Evolutionary conservation across 2,888 invertebrate genomes (phyloP).

Genomic region (Trissonchulus latispiculum): DNA sequence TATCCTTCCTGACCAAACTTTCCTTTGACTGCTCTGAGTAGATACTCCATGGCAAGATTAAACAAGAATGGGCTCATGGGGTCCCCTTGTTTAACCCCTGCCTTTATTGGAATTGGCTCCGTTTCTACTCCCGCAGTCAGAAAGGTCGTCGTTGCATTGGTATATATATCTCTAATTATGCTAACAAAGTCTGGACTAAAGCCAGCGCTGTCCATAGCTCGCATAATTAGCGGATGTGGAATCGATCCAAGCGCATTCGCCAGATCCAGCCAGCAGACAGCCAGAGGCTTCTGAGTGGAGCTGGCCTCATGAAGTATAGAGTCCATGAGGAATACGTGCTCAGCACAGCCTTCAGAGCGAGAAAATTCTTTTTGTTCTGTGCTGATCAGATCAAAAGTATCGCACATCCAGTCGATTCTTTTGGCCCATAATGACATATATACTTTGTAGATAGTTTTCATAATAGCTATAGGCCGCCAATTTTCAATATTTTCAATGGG

Average conservation of each 20-base stretch:
- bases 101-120: slow-evolving; percentile 26
- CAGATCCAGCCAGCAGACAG: slow-evolving; percentile 44
- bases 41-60: slow-evolving; percentile 38
- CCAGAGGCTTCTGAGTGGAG: slow-evolving; percentile 19
- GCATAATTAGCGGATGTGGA: slow-evolving; percentile 33
- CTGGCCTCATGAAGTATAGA: slow-evolving; percentile 23
- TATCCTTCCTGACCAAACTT: neutral
- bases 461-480: no score
- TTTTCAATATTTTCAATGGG: no score
- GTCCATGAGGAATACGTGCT: no score
- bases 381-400: no score
- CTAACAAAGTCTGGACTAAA: neutral
- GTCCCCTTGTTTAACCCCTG: slow-evolving; percentile 41
- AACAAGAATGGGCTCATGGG: slow-evolving; percentile 42
- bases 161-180: slow-evolving; percentile 19
- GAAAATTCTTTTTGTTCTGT: no score
- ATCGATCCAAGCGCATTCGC: slow-evolving; percentile 45
- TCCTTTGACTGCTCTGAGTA: slow-evolving; percentile 23
- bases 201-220: slow-evolving; percentile 12
- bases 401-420: no score
- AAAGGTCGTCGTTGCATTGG: slow-evolving; percentile 9
- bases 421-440: no score
- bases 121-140: slow-evolving; percentile 20
- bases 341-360: no score
- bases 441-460: no score